Evolutionary conservation across 2,797 vertebrate genomes (phyloP).

Genomic region (Coluber constrictor): DNA sequence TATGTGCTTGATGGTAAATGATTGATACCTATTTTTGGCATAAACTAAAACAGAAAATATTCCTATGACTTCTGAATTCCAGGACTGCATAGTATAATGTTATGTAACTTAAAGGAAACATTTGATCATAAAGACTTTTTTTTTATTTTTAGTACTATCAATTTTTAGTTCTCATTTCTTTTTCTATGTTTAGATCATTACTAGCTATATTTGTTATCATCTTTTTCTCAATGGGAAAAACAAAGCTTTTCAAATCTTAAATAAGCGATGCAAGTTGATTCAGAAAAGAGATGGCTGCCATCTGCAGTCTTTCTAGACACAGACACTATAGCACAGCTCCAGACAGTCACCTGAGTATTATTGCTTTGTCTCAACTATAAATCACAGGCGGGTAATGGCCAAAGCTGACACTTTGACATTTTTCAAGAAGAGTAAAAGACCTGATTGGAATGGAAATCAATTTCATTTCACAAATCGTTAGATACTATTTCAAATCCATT

Average conservation of each 20-base stretch:
- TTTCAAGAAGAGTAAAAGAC: slow-evolving; percentile 74
- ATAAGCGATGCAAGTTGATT: slow-evolving; percentile 52
- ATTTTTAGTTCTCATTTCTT: slow-evolving; percentile 47
- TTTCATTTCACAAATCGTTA: slow-evolving; percentile 70
- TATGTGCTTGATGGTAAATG: slow-evolving; percentile 27
- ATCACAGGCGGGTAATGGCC: slow-evolving; percentile 67
- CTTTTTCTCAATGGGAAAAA: slow-evolving; percentile 50
- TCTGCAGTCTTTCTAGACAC: slow-evolving; percentile 80
- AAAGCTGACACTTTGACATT: slow-evolving; percentile 72
- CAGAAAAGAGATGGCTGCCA: slow-evolving; percentile 64
- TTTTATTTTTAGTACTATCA: slow-evolving; percentile 3
- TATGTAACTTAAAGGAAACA: slow-evolving; percentile 55
- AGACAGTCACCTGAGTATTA: slow-evolving; percentile 74
- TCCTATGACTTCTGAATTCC: slow-evolving; percentile 51
- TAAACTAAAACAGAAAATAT: slow-evolving; percentile 52
- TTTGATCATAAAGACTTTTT: slow-evolving; percentile 52
- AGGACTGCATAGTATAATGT: slow-evolving; percentile 48
- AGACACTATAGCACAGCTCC: slow-evolving; percentile 70
- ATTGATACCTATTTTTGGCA: slow-evolving; percentile 54
- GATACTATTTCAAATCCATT: slow-evolving; percentile 39
- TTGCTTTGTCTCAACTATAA: slow-evolving; percentile 68
- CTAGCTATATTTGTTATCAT: slow-evolving; percentile 56
- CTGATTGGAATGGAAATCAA: slow-evolving; percentile 77
- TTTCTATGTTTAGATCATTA: slow-evolving; percentile 53
- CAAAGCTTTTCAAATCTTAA: slow-evolving; percentile 38